phyloP scores from a whole-genome alignment of 2,113 vertebrate genomes.

The Cromileptes altivelis region DNA sequence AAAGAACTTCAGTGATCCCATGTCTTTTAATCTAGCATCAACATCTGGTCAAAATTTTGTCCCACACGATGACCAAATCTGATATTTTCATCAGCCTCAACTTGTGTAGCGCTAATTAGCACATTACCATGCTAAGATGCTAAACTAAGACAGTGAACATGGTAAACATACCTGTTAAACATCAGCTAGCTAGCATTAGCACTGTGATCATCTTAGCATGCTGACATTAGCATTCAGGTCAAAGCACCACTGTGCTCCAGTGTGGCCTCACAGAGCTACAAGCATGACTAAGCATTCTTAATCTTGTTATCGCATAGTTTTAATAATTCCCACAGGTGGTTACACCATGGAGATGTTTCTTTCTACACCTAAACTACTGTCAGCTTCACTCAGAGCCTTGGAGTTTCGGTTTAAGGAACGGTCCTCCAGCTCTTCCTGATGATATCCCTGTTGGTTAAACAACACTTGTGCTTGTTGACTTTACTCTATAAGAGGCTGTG shows the following conservation, averaged over 20 bases:
- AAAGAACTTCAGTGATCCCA: too few species aligned
- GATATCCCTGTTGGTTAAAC: constrained; percentile 19
- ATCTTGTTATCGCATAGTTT: neutral
- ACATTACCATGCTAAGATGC: neutral
- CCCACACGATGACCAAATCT: too few species aligned
- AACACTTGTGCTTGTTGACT: constrained; percentile 41
- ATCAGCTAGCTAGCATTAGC: too few species aligned
- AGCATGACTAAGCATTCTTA: too few species aligned
- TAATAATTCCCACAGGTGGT: neutral
- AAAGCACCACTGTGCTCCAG: neutral
- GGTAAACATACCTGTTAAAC: neutral
- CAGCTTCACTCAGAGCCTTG: neutral
- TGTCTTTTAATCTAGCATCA: too few species aligned
- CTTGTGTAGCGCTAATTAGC: neutral
- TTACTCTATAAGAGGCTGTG: constrained; percentile 6
- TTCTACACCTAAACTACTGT: neutral
- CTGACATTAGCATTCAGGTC: neutral
- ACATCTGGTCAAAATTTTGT: neutral
- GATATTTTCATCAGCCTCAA: neutral
- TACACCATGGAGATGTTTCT: neutral
- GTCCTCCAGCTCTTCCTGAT: neutral
- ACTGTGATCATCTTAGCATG: neutral
- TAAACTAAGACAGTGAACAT: neutral
- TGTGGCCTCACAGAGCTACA: too few species aligned
- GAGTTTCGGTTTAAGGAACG: neutral